Evolutionary conservation across 2,797 vertebrate species (phyloP), one percentile per base, ranked within the genome.

Genomic region (Galagoides demidoff): DNA sequence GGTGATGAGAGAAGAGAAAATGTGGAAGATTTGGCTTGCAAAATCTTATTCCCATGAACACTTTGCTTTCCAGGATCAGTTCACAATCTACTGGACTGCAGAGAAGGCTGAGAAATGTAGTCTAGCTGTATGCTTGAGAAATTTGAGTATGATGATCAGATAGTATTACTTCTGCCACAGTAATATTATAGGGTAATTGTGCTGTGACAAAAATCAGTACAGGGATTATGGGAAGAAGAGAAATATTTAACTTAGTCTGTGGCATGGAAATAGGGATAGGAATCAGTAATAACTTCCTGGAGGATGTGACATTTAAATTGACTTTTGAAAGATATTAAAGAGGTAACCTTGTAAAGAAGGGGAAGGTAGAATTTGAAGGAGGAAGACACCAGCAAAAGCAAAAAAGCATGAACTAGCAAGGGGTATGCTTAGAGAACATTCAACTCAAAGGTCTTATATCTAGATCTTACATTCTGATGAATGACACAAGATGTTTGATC

Each of bases 401-500:
- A 70, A 23, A 78, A 91, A 55, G 34, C 39, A 85, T 63, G 29
- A 85, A 85, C 89, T 92, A 71, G 31, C 8, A 78, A 83, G 31
- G n/a, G 92, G 20, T 73, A 27, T 90, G 45, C 68, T 94, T 90
- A 63, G 73, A 94, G 39, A 94, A 88, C 6, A 85, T 82, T 74
- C 1, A 0, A 31, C 31, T 95, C 74, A 95, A 89, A 94, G n/a
- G 27, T 85, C 17, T 93, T 90, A 49, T 0, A 55, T 61, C 10
- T 55, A 81, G 37, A 89, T 31, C 34, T 89, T 96, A 88, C 12
- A 83, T 92, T 92, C 68, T 93, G 12, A 49, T 91, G 59, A 85
- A 57, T 82, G 57, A 92, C 64, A 90, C 4, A 64, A 85, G 39
- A 94, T 68, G 85, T 96, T 74, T 94, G 90, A 88, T 94, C 43